These are phyloP conservation scores for Montipora efflorescens DNA, from an alignment of 64 coral and sea anemone species.

Conservation along the genomic window DNA sequence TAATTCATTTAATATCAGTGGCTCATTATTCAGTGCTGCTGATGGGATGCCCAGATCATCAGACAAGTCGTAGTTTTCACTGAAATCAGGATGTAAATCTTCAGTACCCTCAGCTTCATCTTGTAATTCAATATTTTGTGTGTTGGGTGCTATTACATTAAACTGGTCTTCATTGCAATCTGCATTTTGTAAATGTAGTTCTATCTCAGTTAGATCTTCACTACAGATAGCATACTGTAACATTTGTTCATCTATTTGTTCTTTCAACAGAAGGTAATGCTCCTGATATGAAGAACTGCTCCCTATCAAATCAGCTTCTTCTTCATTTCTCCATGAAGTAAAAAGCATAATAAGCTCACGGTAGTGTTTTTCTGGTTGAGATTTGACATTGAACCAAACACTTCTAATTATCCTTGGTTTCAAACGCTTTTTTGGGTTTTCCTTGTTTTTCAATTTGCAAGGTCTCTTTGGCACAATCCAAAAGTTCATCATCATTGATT, in stretches of 20 bases:
- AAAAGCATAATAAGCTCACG: background rate
- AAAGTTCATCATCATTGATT: too few relatives aligned
- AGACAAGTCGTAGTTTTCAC: slow-evolving; percentile 11
- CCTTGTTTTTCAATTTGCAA: too few relatives aligned
- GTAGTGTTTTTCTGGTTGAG: background rate
- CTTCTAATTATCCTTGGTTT: background rate
- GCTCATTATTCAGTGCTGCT: slow-evolving; percentile 12
- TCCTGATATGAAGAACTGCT: slow-evolving; percentile 37
- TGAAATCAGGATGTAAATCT: too few relatives aligned
- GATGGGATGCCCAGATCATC: slow-evolving; percentile 53
- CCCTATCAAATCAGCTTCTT: slow-evolving; percentile 39
- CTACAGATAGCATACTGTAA: slow-evolving; percentile 29
- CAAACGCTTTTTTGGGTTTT: too few relatives aligned
- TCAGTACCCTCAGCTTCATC: too few relatives aligned
- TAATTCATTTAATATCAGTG: slow-evolving; percentile 9
- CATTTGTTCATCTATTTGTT: slow-evolving; percentile 34
- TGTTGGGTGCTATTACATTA: background rate
- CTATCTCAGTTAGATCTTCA: slow-evolving; percentile 10
- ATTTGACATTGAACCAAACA: background rate
- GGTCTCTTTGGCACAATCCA: too few relatives aligned
- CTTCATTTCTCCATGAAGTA: slow-evolving; percentile 51
- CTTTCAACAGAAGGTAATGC: background rate
- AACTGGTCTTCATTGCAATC: background rate
- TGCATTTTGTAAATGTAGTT: background rate
- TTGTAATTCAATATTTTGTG: background rate